Percentiles rank a stretch among this genome's conserved stretches.
phyloP scores from a whole-genome alignment of 2,113 vertebrate genomes.

The Hemichromis elongatus region DNA sequence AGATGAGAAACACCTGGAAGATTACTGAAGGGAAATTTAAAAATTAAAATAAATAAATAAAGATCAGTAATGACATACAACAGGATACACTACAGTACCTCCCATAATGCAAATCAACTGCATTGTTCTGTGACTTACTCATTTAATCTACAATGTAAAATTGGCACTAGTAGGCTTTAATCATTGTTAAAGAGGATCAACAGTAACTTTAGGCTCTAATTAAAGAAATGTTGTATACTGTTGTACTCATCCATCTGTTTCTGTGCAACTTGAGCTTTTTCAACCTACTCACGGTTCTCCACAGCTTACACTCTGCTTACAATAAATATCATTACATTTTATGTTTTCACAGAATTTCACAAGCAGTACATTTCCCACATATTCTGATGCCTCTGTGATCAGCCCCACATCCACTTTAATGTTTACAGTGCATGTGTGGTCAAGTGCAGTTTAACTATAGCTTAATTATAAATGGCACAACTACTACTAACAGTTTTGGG shows the following conservation, averaged over 20 bases:
- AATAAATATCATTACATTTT: not conserved
- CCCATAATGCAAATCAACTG: not conserved
- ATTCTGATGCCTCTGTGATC: not conserved
- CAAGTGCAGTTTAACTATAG: not conserved
- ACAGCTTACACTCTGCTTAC: not conserved
- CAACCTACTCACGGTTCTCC: not conserved
- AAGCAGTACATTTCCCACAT: not conserved
- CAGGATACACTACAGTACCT: not conserved
- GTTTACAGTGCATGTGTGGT: not conserved
- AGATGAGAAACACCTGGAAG: not conserved
- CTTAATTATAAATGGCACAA: not conserved
- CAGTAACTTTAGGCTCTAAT: not conserved
- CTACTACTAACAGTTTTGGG: not conserved
- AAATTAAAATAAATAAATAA: not conserved
- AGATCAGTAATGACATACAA: not conserved
- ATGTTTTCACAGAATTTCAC: not conserved
- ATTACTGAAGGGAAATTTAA: accelerated
- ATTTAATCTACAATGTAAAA: not conserved
- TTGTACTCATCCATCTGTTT: not conserved
- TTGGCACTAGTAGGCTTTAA: not conserved
- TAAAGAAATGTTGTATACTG: not conserved
- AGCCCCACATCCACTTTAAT: not conserved
- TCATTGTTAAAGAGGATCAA: not conserved
- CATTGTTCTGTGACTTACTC: not conserved
- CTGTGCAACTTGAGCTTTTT: not conserved